Percentiles rank a stretch among this genome's conserved stretches.
Evolutionary conservation across 2,888 invertebrate genomes (phyloP).

Genomic region (Phoronis australis): DNA sequence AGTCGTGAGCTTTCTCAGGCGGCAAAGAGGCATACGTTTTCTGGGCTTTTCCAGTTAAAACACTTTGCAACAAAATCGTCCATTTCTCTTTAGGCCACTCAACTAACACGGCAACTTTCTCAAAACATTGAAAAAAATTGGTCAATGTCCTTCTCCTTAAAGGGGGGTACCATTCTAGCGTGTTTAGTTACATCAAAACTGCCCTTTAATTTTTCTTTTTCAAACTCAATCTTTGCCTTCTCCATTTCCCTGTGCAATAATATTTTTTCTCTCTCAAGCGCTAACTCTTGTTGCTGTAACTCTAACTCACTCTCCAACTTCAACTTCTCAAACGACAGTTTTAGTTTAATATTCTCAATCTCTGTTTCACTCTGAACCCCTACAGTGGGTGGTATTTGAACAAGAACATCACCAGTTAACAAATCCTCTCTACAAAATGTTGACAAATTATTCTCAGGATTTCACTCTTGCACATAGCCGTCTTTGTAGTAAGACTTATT

Average conservation of each 20-base stretch:
- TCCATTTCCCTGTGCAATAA: not conserved
- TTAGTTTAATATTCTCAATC: no score
- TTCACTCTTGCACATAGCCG: not conserved
- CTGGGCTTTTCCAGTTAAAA: slow-evolving; percentile 11
- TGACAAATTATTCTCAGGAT: no score
- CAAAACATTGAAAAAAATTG: slow-evolving; percentile 14
- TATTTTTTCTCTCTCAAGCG: not conserved
- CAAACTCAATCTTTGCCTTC: not conserved
- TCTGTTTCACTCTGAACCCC: no score
- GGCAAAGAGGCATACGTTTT: slow-evolving; percentile 5
- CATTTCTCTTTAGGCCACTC: slow-evolving; percentile 11
- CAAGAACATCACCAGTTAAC: no score
- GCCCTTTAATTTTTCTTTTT: not conserved
- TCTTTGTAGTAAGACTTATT: no score
- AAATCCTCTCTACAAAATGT: no score
- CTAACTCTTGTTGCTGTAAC: no score
- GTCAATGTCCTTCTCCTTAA: slow-evolving; percentile 12
- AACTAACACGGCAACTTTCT: slow-evolving; percentile 10
- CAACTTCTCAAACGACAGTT: no score
- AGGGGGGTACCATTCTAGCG: slow-evolving; percentile 8
- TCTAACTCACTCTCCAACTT: no score
- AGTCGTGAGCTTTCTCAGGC: slow-evolving; percentile 5
- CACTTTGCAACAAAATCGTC: slow-evolving; percentile 14
- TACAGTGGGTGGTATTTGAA: no score
- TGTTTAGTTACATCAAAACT: slow-evolving; percentile 5